Conservation (phyloP, 2,797 vertebrate species). For the Orestias chungarensis region DNA sequence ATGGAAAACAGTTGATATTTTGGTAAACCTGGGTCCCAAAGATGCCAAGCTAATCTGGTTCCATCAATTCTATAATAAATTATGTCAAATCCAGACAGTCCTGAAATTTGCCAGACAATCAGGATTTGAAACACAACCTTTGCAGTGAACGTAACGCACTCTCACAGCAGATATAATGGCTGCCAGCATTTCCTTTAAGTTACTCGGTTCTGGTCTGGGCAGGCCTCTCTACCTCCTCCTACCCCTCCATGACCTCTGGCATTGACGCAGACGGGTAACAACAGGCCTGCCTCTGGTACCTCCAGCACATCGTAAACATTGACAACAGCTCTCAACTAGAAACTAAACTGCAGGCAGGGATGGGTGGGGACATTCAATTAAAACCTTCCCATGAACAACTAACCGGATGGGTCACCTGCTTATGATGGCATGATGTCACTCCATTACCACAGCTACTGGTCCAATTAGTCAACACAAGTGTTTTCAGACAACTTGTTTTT, state of each 20-base stretch:
- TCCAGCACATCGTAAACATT: conserved; percentile 73
- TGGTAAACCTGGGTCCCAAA: neutral
- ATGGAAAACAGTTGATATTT: neutral
- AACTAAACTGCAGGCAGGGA: conserved; percentile 55
- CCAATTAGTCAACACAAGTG: conserved; percentile 74
- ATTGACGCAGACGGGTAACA: conserved; percentile 53
- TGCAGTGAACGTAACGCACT: conserved; percentile 21
- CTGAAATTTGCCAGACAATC: conserved; percentile 6
- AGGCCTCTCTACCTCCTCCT: conserved; percentile 4
- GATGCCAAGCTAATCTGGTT: neutral
- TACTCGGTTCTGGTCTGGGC: conserved; percentile 41
- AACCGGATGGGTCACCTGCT: conserved; percentile 73
- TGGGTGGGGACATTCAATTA: conserved; percentile 57
- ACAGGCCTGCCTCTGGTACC: conserved; percentile 61
- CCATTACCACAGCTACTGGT: conserved; percentile 65
- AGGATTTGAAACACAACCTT: conserved; percentile 12
- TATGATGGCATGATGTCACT: conserved; percentile 71
- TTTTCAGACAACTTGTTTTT: conserved; percentile 46
- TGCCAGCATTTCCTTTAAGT: conserved; percentile 60
- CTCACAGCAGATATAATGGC: conserved; percentile 35
- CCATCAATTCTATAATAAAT: neutral
- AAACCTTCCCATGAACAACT: conserved; percentile 69
- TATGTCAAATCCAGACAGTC: conserved; percentile 2
- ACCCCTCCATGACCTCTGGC: conserved; percentile 55
- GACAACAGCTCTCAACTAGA: conserved; percentile 65